Evolutionary conservation across 2,113 vertebrate genomes (phyloP).

Genomic region (Colossoma macropomum): DNA sequence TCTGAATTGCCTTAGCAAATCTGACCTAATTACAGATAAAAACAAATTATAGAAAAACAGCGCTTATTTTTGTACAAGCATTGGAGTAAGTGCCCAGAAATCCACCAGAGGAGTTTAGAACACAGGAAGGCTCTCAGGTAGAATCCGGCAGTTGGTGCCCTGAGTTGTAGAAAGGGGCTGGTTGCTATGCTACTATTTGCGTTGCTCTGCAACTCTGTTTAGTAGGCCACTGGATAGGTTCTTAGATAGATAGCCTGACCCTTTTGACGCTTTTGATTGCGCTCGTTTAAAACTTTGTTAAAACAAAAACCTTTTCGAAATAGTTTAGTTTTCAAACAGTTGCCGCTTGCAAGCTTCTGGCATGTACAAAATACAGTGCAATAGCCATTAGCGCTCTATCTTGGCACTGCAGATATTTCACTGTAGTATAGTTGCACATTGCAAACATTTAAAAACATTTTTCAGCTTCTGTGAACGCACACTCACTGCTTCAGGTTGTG

Average conservation of each 20-base stretch:
- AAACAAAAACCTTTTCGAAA: no score
- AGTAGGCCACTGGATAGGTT: constrained; percentile 38
- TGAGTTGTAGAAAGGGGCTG: constrained; percentile 25
- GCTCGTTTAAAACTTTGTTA: no score
- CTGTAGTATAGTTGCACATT: no score
- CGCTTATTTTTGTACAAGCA: not conserved
- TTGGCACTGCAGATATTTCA: no score
- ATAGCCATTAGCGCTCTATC: no score
- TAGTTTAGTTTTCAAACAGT: no score
- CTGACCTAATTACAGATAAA: not conserved
- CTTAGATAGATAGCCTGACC: constrained; percentile 20
- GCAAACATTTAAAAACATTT: no score
- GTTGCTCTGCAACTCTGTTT: constrained; percentile 45
- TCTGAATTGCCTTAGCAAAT: not conserved
- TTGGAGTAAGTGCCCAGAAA: not conserved
- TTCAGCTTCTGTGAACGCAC: no score
- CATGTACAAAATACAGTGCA: no score
- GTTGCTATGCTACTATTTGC: constrained; percentile 65
- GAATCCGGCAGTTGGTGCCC: constrained; percentile 1
- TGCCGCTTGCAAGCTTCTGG: no score
- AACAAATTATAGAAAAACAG: not conserved
- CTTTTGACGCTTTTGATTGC: no score
- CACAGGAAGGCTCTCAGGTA: not conserved
- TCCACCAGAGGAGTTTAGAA: not conserved
- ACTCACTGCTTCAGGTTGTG: no score